Conservation (phyloP, 1,140 invertebrate species). For the Panagrolaimus sp. region DNA sequence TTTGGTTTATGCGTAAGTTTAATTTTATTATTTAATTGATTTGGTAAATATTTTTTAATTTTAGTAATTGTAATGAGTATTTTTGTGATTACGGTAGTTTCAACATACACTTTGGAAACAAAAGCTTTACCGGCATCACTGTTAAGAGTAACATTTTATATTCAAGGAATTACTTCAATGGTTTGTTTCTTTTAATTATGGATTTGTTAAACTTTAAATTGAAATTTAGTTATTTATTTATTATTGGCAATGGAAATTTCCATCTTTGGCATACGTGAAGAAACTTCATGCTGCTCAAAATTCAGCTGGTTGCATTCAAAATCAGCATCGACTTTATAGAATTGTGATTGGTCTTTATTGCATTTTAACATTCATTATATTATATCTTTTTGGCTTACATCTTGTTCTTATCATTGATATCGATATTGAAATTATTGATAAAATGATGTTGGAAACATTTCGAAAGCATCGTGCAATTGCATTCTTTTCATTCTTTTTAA, state of each 20-base stretch:
- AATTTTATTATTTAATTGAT: not conserved
- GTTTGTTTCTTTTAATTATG: too few relatives aligned
- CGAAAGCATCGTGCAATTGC: too few relatives aligned
- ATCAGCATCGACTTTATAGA: not conserved
- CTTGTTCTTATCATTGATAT: not conserved
- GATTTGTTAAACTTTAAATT: too few relatives aligned
- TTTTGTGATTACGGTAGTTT: not conserved
- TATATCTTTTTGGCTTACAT: not conserved
- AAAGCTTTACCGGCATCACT: not conserved
- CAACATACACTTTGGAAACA: not conserved
- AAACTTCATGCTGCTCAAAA: not conserved
- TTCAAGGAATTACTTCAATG: slow-evolving; percentile 5
- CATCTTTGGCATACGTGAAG: not conserved
- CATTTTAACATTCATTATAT: not conserved
- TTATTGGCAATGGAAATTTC: slow-evolving; percentile 2
- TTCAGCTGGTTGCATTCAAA: slow-evolving; percentile 7
- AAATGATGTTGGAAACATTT: too few relatives aligned
- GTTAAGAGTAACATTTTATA: not conserved
- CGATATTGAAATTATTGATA: not conserved
- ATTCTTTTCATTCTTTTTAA: not conserved
- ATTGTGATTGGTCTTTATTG: not conserved
- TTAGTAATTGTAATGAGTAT: not conserved
- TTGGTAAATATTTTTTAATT: too few relatives aligned
- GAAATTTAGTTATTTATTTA: slow-evolving; percentile 7
- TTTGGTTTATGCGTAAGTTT: not conserved